phyloP scores from a whole-genome alignment of 2,797 vertebrate genomes.

The Zenarchopterus dispar region DNA sequence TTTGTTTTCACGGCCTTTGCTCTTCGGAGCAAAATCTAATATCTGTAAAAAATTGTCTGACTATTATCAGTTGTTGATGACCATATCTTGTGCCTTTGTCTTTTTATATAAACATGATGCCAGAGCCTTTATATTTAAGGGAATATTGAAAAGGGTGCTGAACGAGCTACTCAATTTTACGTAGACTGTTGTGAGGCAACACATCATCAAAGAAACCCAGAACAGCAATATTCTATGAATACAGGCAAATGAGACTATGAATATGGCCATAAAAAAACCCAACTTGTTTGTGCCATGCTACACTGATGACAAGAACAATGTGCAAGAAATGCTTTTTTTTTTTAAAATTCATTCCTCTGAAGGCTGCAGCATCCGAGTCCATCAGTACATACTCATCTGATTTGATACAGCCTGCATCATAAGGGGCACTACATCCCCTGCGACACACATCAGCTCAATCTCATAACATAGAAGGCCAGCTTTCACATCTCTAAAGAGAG shows the following conservation, averaged over 20 bases:
- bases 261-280: no score
- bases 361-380: neutral
- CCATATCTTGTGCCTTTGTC: neutral
- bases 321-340: neutral
- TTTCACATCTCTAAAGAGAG: neutral
- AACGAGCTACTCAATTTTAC: neutral
- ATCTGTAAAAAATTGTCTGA: no score
- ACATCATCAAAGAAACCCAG: no score
- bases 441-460: neutral
- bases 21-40: no score
- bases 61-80: no score
- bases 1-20: no score
- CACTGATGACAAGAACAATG: neutral
- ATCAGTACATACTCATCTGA: slow-evolving; percentile 1
- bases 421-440: neutral
- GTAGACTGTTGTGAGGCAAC: neutral
- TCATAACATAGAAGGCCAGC: neutral
- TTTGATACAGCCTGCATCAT: neutral
- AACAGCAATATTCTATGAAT: no score
- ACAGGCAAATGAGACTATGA: no score
- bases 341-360: neutral
- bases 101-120: neutral
- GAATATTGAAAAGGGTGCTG: neutral
- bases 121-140: neutral
- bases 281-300: no score